Conservation (phyloP, 1,140 invertebrate species). For the Chironomus striatipennis region DNA sequence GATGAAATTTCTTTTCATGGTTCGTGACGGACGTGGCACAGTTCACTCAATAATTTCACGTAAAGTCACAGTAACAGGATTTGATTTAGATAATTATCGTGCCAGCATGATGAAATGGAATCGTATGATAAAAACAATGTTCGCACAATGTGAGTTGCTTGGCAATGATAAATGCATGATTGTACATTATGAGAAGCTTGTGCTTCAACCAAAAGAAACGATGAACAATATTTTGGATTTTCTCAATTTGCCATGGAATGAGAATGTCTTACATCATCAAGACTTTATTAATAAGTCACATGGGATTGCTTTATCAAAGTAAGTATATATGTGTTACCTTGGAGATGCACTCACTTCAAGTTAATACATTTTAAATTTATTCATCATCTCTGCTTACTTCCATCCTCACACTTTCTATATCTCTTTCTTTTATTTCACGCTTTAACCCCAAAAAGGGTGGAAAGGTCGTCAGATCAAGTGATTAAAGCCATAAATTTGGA, state of each 20-base stretch:
- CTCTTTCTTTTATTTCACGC: slow-evolving; percentile 28
- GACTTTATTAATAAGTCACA: slow-evolving; percentile 92
- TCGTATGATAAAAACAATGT: slow-evolving; percentile 87
- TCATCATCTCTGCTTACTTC: not conserved
- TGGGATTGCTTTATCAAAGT: slow-evolving; percentile 89
- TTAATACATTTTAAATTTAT: not conserved
- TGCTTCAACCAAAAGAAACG: slow-evolving; percentile 83
- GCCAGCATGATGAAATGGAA: slow-evolving; percentile 96
- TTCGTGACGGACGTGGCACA: slow-evolving; percentile 92
- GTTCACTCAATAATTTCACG: slow-evolving; percentile 96
- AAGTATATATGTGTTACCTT: slow-evolving; percentile 39
- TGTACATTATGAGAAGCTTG: slow-evolving; percentile 92
- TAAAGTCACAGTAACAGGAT: slow-evolving; percentile 96
- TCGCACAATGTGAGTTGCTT: slow-evolving; percentile 83
- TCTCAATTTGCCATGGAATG: slow-evolving; percentile 90
- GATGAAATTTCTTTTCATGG: slow-evolving; percentile 96
- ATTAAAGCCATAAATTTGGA: slow-evolving; percentile 96
- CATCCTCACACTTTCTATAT: slow-evolving; percentile 25
- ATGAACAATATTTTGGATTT: slow-evolving; percentile 87
- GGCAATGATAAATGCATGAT: slow-evolving; percentile 80
- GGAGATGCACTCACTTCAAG: not conserved
- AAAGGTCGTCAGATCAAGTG: slow-evolving; percentile 96
- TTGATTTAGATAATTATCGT: slow-evolving; percentile 86
- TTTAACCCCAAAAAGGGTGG: slow-evolving; percentile 61
- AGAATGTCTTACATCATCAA: slow-evolving; percentile 94